Percentiles rank a stretch among this genome's conserved stretches.
These are phyloP conservation scores for Menura novaehollandiae DNA, from an alignment of 2,113 vertebrate genomes.

Conservation along the genomic window DNA sequence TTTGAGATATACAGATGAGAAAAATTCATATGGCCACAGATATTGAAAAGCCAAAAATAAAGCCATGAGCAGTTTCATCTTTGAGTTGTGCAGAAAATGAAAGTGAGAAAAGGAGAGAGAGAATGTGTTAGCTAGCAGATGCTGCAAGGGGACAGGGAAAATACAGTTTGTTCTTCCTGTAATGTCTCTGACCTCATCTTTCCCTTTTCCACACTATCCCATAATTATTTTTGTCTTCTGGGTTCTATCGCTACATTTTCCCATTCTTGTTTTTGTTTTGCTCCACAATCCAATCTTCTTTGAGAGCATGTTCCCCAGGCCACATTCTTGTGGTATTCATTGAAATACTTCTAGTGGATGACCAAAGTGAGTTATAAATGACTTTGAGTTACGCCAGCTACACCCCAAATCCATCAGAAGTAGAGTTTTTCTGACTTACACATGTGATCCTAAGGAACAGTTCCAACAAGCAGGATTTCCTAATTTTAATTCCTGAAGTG, in stretches of 20 bases:
- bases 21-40: constrained; percentile 32
- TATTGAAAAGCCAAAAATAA: constrained; percentile 61
- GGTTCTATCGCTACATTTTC: background rate
- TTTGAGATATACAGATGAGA: constrained; percentile 50
- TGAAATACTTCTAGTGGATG: background rate
- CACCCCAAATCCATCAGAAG: background rate
- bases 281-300: background rate
- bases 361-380: background rate
- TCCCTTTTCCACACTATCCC: background rate
- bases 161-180: constrained; percentile 51
- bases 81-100: constrained; percentile 39
- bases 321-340: background rate
- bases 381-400: background rate
- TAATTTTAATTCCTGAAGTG: background rate
- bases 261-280: background rate
- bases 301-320: background rate
- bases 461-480: background rate
- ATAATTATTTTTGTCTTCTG: background rate
- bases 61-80: constrained; percentile 41
- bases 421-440: background rate
- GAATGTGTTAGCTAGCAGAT: constrained; percentile 52
- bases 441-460: background rate
- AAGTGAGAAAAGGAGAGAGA: constrained; percentile 54
- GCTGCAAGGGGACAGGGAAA: constrained; percentile 35
- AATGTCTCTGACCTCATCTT: constrained; percentile 39